Evolutionary conservation across 2,797 vertebrate species (phyloP), one percentile per base, ranked within the genome.

Genomic region (Megalops cyprinoides): DNA sequence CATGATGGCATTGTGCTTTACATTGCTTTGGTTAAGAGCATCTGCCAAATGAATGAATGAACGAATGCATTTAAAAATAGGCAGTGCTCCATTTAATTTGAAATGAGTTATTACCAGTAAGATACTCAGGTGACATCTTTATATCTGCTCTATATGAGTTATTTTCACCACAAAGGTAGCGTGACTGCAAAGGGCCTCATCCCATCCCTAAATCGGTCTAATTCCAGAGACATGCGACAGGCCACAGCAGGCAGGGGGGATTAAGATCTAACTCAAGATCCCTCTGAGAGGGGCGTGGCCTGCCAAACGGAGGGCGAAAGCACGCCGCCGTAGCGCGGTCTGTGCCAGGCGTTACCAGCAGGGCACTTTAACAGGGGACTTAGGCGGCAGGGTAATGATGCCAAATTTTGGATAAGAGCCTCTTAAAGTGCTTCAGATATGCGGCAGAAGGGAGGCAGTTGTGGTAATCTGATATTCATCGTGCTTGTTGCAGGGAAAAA

Each of bases 191-290:
- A 71, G 44, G n/a, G 46, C 65, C 78, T 53, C 20, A 28, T 42
- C 78, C 53, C 31, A 76, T 37, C 39, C n/a, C 20, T 81, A 87
- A 88, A 90, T 92, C 87, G 85, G 85, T 89, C 82, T 93, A 91
- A 93, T 91, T 91, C 87, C 85, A 88, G 85, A 46, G 84, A 89
- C 90, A 91, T n/a, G n/a, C 9, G 88, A 92, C 90, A 89, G 86
- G 82, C 86, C 90, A 91, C 90, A 92, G 92, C 92, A 89, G 86
- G 87, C 84, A 82, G 78, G 71, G n/a, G 86, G 90, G 91, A 93
- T 93, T 92, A 94, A 92, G 88, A 92, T 91, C 90, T 90, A 91
- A 89, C 89, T 84, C 81, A 90, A 91, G 90, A 92, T 86, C 87
- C 84, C 81, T 20, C 82, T 79, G 82, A 79, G 39, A 25, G 79